These are phyloP conservation scores for Eretmocerus hayati DNA, from an alignment of 2,888 invertebrate species.

Conservation along the genomic window DNA sequence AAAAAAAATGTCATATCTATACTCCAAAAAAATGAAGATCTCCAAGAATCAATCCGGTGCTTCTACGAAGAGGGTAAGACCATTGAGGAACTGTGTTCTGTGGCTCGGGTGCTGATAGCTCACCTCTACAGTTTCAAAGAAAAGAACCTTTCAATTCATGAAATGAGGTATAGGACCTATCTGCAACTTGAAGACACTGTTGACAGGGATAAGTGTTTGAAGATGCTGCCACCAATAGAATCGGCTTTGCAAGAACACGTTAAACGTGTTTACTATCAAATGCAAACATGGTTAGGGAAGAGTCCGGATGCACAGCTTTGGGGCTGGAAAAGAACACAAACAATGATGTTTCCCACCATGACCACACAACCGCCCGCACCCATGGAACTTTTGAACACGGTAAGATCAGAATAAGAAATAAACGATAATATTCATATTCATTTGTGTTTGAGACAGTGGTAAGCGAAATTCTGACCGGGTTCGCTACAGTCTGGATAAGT, in stretches of 20 bases:
- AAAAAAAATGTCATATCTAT: too few relatives aligned
- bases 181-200: not conserved
- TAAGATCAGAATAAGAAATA: too few relatives aligned
- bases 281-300: conserved; percentile 7
- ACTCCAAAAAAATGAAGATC: too few relatives aligned
- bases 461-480: too few relatives aligned
- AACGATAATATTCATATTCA: not conserved
- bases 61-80: too few relatives aligned
- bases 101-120: conserved; percentile 4
- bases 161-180: not conserved
- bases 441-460: too few relatives aligned
- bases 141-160: not conserved
- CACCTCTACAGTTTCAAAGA: conserved; percentile 4
- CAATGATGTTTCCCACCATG: conserved; percentile 18
- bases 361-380: too few relatives aligned
- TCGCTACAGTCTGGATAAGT: too few relatives aligned
- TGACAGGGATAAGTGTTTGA: conserved; percentile 8
- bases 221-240: too few relatives aligned
- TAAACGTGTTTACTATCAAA: too few relatives aligned
- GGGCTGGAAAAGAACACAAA: conserved; percentile 6
- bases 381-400: too few relatives aligned
- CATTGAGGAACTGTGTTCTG: conserved; percentile 9
- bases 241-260: conserved; percentile 13
- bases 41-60: too few relatives aligned
- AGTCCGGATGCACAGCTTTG: conserved; percentile 4